A percentile compares a stretch with the other conserved stretches of the same genome.
Conservation (phyloP, 2,113 vertebrate genomes). For the Gallinago undulata region DNA sequence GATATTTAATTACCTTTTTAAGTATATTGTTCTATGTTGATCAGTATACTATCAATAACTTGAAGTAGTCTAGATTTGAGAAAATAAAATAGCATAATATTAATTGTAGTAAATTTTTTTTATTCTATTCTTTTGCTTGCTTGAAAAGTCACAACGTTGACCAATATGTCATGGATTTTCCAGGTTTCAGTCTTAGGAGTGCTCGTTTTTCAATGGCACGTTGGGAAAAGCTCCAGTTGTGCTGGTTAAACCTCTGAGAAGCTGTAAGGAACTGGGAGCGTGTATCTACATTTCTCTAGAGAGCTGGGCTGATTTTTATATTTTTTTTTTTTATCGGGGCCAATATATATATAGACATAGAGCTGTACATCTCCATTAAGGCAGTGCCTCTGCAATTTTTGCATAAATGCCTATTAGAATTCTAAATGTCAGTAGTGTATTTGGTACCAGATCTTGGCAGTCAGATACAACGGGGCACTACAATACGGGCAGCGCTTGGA, state of each 20-base stretch:
- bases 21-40: background rate
- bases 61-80: background rate
- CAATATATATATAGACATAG: fast-evolving
- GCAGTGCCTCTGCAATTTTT: background rate
- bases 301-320: background rate
- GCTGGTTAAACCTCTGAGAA: background rate
- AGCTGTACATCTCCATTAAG: background rate
- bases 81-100: background rate
- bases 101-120: background rate
- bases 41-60: background rate
- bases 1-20: background rate
- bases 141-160: background rate
- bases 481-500: background rate
- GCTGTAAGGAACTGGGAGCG: background rate
- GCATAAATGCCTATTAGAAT: background rate
- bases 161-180: background rate
- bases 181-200: background rate
- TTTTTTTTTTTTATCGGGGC: background rate
- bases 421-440: background rate
- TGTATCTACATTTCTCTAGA: background rate
- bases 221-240: background rate
- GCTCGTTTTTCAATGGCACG: background rate
- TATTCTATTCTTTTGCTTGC: background rate
- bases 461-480: too few relatives aligned
- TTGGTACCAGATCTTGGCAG: background rate